Evolutionary conservation across 2,797 vertebrate species (phyloP), one percentile per base, ranked within the genome.

Genomic region (Phataginus tricuspis): DNA sequence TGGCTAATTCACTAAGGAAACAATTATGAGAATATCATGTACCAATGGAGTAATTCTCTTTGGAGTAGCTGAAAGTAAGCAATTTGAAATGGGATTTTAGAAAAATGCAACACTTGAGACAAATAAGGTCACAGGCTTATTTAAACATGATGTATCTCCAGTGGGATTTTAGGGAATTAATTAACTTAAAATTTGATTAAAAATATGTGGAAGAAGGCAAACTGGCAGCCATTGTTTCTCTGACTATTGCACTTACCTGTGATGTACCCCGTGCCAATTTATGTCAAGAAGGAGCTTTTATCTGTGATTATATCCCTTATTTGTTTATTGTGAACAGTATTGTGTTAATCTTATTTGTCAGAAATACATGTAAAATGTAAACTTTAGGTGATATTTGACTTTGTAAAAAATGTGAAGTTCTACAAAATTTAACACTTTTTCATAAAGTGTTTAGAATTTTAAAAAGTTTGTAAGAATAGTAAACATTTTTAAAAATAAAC

Each of bases 141-240:
- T 91, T 79, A 11, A 80, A 95, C 84, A 75, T 69, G n/a, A 37
- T 7, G 34, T 69, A 63, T 68, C 4, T 11, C 19, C 69, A 63
- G 0, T 84, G 12, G 15, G 31, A 83, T 69, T 68, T 78, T 59
- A n/a, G 53, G 45, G 3, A 39, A 69, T 88, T 77, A 23, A 25
- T 90, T 94, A 53, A 42, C 34, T 89, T 83, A 74, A 90, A 86
- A 27, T 89, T 96, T 93, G 61, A 77, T 93, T 90, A 45, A 96
- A 95, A 96, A 39, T 71, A 18, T 83, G 5, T 59, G 0, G 69
- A 45, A 45, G 45, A 45, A 45, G 19, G 74, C 74, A 53, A 49
- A 34, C 11, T 53, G 74, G 18, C 49, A 53, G 31, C 25, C n/a
- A 18, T 77, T 53, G 21, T 77, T 77, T 53, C 74, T 34, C 13